Evolutionary conservation across 2,888 invertebrate genomes (phyloP), one percentile per base, ranked within the genome.

Genomic region (Drosophila paramelanica): DNA sequence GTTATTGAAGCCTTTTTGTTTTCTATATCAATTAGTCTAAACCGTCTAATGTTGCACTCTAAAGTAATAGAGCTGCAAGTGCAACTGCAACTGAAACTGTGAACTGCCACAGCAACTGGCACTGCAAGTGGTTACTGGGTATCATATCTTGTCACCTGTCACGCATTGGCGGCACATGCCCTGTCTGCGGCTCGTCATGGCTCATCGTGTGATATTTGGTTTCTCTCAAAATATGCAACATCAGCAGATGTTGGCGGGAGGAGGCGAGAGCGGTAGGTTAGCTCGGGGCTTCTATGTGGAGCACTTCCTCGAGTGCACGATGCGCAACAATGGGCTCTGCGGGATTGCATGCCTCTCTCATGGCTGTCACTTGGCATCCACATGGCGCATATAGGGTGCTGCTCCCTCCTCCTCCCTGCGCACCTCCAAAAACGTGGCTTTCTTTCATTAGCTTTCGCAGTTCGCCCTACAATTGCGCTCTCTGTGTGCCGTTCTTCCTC

Each of bases 261-360:
- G 7, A 7, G 38, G 14, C 11, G 33, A 11, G 33, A 11, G 33
- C 33, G 33, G 6, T 27, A 7, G 27, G 27, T 27, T 27, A 31
- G 33, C 33, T 14, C 17, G 0, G n/a, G 5, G 31, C 49, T 33
- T 33, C 33, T 58, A 83, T 75, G 72, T 88, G 83, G 88, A 75
- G 72, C 83, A 88, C 80, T 88, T 88, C 88, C 86, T 79, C 83
- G 72, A 79, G 74, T 77, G 82, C 69, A 69, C 82, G 82, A 85
- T 85, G 77, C 88, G 82, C 82, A 82, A 88, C 82, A 88, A 88
- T 79, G 79, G 81, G 47, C 66, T 71, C 74, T 45, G 61, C 60
- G 66, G 79, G 62, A 87, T 87, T 74, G 86, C 88, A 82, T 85
- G 79, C 85, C 73, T 56, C 67, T 75, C 55, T 14, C 36, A 14